Base-by-base conservation (phyloP, 2,113 vertebrate species). In the Neotoma lepida region DNA sequence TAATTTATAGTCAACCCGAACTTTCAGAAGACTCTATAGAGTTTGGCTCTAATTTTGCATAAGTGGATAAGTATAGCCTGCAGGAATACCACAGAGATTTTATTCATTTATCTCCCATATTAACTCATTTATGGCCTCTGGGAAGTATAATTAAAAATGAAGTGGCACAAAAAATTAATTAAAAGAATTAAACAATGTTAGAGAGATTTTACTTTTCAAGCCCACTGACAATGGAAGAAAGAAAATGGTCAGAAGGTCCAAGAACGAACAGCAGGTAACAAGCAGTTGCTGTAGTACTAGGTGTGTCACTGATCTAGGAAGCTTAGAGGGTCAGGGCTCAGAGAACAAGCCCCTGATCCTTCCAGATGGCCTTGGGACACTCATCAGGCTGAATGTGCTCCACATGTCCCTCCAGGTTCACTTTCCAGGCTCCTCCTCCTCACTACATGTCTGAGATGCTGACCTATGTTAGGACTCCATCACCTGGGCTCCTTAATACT, bases 111-210 rank as follows among this genome's bases (percentile, higher is more conserved):
- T 88, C 71, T 71, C 41, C 30, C 90, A 7, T 93, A 91, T 82
- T 88, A 95, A 94, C 63, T 93, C 94, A 88, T 77, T 94, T 93
- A 39, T 91, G 64, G 63, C 91, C 70, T 76, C n/a, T 89, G 61
- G 94, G 88, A 96, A 96, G 51, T 88, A 96, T 94, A 97, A 95
- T 96, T 96, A 92, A 96, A 95, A 94, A 49, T 94, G 77, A 97
- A 91, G 86, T 91, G 56, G 89, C 84, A 81, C 39, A 91, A 95
- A 93, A 94, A 91, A 92, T 92, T 88, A 96, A 94, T 93, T 94
- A 87, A 88, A 95, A 84, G 54, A 93, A 88, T 61, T 89, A 28
- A 86, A 13, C 70, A 93, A 89, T 90, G 51, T 92, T 94, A 61
- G 66, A 71, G 89, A 94, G 51, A 91, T 68, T 94, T 94, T 86